Percentiles rank a stretch among this genome's conserved stretches.
Evolutionary conservation across 1,140 invertebrate species (phyloP).

Genomic region (Pararge aegeria): DNA sequence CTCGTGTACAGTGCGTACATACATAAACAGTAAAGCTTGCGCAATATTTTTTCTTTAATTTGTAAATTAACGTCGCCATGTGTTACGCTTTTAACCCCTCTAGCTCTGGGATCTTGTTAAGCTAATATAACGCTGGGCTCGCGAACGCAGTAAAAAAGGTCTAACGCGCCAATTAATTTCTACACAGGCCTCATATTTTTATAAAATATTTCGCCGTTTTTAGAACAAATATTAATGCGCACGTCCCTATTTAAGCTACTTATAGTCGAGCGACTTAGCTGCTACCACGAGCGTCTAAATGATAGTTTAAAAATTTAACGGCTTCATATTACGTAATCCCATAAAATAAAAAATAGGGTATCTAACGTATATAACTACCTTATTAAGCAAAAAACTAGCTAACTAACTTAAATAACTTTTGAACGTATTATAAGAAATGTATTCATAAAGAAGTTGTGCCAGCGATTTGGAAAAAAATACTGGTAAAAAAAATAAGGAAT

Average conservation of each 20-base stretch:
- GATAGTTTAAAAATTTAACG: background rate
- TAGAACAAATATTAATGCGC: slow-evolving; percentile 65
- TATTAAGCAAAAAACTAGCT: no score
- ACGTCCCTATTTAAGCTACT: slow-evolving; percentile 31
- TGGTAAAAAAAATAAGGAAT: no score
- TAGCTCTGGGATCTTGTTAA: slow-evolving; percentile 47
- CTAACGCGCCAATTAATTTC: slow-evolving; percentile 66
- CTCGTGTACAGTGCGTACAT: background rate
- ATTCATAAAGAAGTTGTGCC: no score
- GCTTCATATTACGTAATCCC: background rate
- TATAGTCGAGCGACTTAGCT: background rate
- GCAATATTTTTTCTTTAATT: slow-evolving; percentile 49
- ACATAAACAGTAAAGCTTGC: slow-evolving; percentile 8
- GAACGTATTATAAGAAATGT: no score
- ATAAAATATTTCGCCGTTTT: slow-evolving; percentile 65
- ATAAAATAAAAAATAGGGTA: no score
- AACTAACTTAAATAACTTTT: no score
- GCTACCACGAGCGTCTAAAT: background rate
- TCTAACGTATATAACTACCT: no score
- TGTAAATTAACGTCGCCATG: slow-evolving; percentile 60
- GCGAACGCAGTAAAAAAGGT: slow-evolving; percentile 51
- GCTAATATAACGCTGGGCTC: slow-evolving; percentile 51
- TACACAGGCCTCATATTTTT: slow-evolving; percentile 54
- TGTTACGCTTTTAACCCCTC: slow-evolving; percentile 55
- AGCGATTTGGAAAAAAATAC: no score